Evolutionary conservation across 2,797 vertebrate genomes (phyloP).

Genomic region (Aselliscus stoliczkanus): DNA sequence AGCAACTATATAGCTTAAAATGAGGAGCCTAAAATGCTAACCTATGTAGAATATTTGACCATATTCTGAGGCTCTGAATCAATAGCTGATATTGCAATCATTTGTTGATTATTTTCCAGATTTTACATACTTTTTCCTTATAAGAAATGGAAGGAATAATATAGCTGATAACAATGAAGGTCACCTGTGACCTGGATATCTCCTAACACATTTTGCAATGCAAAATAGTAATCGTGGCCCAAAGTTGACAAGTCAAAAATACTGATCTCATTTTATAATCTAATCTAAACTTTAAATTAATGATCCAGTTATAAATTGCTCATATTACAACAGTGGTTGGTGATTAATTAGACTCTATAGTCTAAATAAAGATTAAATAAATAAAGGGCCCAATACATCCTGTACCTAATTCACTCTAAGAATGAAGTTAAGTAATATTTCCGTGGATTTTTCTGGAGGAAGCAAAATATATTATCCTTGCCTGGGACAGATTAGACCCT

Average conservation of each 20-base stretch:
- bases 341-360: background rate
- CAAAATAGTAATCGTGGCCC: background rate
- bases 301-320: background rate
- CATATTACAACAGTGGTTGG: background rate
- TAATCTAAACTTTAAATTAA: background rate
- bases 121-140: background rate
- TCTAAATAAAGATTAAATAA: background rate
- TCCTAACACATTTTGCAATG: background rate
- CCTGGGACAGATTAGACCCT: background rate
- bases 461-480: background rate
- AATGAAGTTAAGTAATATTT: background rate
- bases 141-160: background rate
- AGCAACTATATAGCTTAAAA: conserved; percentile 1
- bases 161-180: background rate
- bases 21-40: background rate
- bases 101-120: background rate
- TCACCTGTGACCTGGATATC: background rate
- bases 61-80: background rate
- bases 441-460: background rate
- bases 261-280: background rate
- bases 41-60: background rate
- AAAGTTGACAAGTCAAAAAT: background rate
- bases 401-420: background rate
- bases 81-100: background rate
- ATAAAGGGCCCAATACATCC: background rate